phyloP scores from a whole-genome alignment of 2,797 vertebrate species.

The Enteromius unitaeniatus region DNA sequence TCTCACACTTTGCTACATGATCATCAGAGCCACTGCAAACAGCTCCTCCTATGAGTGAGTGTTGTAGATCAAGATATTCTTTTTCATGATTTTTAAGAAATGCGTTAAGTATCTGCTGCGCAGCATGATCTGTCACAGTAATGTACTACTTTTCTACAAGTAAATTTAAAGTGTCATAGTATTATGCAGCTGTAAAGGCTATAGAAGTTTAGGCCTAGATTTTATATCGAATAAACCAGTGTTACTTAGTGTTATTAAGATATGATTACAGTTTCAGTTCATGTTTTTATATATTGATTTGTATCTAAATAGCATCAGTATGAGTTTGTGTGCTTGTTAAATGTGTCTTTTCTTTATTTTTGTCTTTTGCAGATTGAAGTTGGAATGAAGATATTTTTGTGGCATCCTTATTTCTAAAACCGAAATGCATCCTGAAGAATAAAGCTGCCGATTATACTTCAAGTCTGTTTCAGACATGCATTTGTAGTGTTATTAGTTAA shows the following conservation, averaged over 20 bases:
- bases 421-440: background rate
- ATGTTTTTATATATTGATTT: background rate
- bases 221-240: background rate
- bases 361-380: slow-evolving; percentile 31
- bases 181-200: background rate
- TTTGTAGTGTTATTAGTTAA: background rate
- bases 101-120: background rate
- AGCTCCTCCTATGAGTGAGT: slow-evolving; percentile 86
- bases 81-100: background rate
- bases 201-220: background rate
- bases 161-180: background rate
- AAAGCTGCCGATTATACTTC: background rate
- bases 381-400: slow-evolving; percentile 27
- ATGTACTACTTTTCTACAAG: background rate
- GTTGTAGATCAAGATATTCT: slow-evolving; percentile 45
- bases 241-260: background rate
- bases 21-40: slow-evolving; percentile 90
- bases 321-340: background rate
- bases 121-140: background rate
- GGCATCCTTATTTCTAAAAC: background rate
- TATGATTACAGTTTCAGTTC: background rate
- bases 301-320: background rate
- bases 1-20: slow-evolving; percentile 93
- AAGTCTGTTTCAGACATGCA: background rate
- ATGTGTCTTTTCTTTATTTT: background rate